Evolutionary conservation across 2,113 vertebrate genomes (phyloP), one percentile per base, ranked within the genome.

Genomic region (Spea multiplicata): DNA sequence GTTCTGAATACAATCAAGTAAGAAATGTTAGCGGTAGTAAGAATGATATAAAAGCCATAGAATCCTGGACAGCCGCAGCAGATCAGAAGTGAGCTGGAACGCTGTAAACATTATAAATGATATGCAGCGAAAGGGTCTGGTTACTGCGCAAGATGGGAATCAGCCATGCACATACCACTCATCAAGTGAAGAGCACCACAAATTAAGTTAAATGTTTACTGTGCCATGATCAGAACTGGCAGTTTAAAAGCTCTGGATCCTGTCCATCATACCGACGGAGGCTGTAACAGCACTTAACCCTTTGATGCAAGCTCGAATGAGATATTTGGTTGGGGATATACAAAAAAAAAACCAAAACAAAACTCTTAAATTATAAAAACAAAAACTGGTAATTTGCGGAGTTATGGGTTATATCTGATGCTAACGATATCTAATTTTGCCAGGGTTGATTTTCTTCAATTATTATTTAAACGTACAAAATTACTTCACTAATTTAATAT

Each of bases 181-280:
- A 78, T 78, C 76, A 78, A 78, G 69, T 72, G 72, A 78, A 78
- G 61, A 78, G 76, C 57, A 64, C 76, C 76, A 78, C 76, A 78
- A 78, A 78, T 78, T 72, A 78, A 78, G 59, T 72, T 78, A 72
- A 65, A 78, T 78, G 76, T 78, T 72, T 78, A 72, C 72, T 77
- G 59, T 72, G 61, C 59, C 59, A 78, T 59, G 44, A 59, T 78
- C 72, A 59, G 69, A 66, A 78, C 69, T 57, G 71, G 69, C 52
- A 72, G 76, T 64, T 66, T 78, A 46, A 30, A 71, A 72, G 59
- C 45, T 72, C 69, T 78, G 69, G 69, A 78, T 72, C 65, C 72
- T 72, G 69, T 66, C 69, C 76, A 78, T 66, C 69, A 46, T 49
- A 65, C 76, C 52, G 10, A 5, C 65, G 13, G 74, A 13, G 13